Percentiles rank a stretch among this genome's conserved stretches.
Evolutionary conservation across 2,797 vertebrate genomes (phyloP).

Genomic region (Chelonia mydas): DNA sequence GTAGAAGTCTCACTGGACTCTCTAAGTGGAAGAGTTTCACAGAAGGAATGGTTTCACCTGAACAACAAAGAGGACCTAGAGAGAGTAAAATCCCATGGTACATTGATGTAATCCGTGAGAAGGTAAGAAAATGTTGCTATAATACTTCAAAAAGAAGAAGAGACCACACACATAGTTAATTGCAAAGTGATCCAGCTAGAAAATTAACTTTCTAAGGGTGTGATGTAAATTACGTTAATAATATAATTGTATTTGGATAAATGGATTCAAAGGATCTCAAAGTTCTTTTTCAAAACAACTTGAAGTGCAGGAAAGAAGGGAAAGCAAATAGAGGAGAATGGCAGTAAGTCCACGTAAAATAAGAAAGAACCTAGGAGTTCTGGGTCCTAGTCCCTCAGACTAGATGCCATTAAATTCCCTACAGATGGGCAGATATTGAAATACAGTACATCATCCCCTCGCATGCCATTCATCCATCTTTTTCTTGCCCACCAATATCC

Average conservation of each 20-base stretch:
- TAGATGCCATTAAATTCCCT: not conserved
- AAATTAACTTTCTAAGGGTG: not conserved
- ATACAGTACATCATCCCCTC: not conserved
- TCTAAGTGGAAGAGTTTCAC: not conserved
- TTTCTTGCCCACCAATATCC: not conserved
- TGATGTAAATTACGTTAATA: not conserved
- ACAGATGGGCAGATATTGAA: not conserved
- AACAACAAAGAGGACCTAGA: accelerated
- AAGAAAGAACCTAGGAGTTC: not conserved
- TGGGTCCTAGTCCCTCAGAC: not conserved
- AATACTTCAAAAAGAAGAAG: not conserved
- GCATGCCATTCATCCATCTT: not conserved
- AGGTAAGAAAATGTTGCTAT: conserved; percentile 46
- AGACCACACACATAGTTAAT: not conserved
- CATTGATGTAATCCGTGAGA: conserved; percentile 60
- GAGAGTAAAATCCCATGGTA: conserved; percentile 61
- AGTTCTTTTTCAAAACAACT: not conserved
- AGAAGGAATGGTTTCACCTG: not conserved
- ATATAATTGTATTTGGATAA: not conserved
- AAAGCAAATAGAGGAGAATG: not conserved
- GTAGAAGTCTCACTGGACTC: conserved; percentile 42
- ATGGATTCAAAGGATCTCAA: not conserved
- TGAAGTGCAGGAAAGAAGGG: not conserved
- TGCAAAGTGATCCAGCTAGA: not conserved
- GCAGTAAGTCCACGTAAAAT: not conserved